These are phyloP conservation scores for Sarcophaga peregrina DNA, from an alignment of 1,140 invertebrate genomes.

Conservation along the genomic window DNA sequence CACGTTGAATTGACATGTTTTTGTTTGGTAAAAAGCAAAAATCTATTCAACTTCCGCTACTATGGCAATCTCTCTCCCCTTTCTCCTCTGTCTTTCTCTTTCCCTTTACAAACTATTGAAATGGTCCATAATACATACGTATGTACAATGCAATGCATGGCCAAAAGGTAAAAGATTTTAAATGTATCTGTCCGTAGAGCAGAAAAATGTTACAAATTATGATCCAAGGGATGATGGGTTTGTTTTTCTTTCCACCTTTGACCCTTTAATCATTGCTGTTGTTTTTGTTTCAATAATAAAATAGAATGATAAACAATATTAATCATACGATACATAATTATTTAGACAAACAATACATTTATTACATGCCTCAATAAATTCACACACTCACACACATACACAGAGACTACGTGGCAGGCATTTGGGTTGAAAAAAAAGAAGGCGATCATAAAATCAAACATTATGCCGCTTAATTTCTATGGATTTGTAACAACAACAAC, in stretches of 20 bases:
- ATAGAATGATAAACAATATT: constrained; percentile 10
- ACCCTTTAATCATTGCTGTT: neutral
- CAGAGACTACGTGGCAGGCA: neutral
- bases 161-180: too few relatives aligned
- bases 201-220: neutral
- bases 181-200: neutral
- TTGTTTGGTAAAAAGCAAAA: neutral
- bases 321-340: constrained; percentile 20
- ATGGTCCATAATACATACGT: too few relatives aligned
- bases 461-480: constrained; percentile 3
- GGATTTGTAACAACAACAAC: neutral
- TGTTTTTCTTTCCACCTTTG: neutral
- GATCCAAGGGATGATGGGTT: neutral
- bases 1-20: constrained; percentile 24
- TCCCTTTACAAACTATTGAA: neutral
- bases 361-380: neutral
- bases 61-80: neutral
- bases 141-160: too few relatives aligned
- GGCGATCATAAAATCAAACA: neutral
- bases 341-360: constrained; percentile 16
- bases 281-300: neutral
- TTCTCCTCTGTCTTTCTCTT: too few relatives aligned
- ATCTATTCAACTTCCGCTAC: neutral
- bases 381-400: neutral
- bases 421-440: neutral